Conservation (phyloP, 1,140 invertebrate species). For the Archegozetes longisetosus region DNA sequence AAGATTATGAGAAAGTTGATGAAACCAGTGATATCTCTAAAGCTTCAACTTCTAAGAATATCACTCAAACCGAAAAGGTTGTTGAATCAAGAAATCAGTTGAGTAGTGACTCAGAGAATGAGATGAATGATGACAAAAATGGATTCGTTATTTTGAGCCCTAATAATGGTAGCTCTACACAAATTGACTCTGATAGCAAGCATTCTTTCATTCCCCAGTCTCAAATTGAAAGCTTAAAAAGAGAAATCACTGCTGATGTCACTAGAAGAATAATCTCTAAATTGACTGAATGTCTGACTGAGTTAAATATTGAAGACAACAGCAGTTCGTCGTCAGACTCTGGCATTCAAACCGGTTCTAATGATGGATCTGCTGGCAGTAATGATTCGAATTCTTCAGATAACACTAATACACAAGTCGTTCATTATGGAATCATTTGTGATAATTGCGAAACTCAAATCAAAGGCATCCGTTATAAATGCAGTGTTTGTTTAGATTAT, state of each 20-base stretch:
- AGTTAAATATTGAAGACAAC: not conserved
- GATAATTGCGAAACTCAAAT: slow-evolving; percentile 25
- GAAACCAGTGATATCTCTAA: not conserved
- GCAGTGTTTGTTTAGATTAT: slow-evolving; percentile 29
- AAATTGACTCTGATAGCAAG: not conserved
- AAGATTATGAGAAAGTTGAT: not conserved
- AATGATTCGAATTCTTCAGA: too few species aligned
- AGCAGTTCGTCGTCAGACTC: too few species aligned
- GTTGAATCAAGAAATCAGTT: too few species aligned
- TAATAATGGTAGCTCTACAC: not conserved
- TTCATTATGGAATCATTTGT: slow-evolving; percentile 27
- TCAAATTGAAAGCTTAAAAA: not conserved
- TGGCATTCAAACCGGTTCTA: too few species aligned
- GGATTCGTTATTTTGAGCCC: too few species aligned
- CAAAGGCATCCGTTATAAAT: slow-evolving; percentile 29
- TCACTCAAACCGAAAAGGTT: not conserved
- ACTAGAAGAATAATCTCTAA: not conserved
- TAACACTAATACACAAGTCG: too few species aligned
- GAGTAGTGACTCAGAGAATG: too few species aligned
- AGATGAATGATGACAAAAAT: too few species aligned
- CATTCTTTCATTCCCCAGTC: not conserved
- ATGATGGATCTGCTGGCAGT: too few species aligned
- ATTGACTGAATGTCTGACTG: not conserved
- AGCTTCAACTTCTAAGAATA: not conserved
- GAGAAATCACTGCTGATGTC: not conserved